phyloP scores from a whole-genome alignment of 2,113 vertebrate genomes.

The Pithys albifrons region DNA sequence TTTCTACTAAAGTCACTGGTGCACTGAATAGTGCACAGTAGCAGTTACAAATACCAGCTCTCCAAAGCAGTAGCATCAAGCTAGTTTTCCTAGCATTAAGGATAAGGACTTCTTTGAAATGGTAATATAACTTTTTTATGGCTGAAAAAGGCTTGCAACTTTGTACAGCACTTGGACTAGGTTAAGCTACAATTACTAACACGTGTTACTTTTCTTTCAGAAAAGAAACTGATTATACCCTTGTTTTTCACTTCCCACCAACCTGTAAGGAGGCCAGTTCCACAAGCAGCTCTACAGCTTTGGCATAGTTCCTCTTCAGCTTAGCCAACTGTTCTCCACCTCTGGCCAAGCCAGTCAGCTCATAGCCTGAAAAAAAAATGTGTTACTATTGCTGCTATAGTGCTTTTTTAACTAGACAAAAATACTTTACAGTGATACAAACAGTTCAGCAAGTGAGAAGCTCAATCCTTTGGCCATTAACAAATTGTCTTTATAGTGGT shows the following conservation, averaged over 20 bases:
- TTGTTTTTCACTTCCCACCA: not conserved
- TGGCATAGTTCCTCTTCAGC: conserved; percentile 97
- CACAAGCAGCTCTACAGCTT: conserved; percentile 96
- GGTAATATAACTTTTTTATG: not conserved
- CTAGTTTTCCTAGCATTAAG: not conserved
- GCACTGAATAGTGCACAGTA: accelerated
- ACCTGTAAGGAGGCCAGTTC: conserved; percentile 98
- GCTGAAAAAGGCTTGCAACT: not conserved
- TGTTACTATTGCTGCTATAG: not conserved
- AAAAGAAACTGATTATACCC: not conserved
- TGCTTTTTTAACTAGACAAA: not conserved
- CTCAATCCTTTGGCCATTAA: not conserved
- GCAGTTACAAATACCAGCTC: not conserved
- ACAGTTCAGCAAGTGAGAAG: not conserved
- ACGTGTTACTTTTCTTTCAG: not conserved
- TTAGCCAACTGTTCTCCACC: conserved; percentile 97
- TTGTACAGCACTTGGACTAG: not conserved
- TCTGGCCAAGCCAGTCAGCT: conserved; percentile 94
- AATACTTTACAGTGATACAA: not conserved
- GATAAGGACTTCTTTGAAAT: not conserved
- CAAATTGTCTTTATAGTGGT: not conserved
- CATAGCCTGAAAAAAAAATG: conserved; percentile 83
- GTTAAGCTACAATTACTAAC: not conserved
- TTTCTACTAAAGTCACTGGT: not conserved
- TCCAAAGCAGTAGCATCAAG: not conserved